Conservation (phyloP, 2,113 vertebrate genomes). For the Gymnogyps californianus region DNA sequence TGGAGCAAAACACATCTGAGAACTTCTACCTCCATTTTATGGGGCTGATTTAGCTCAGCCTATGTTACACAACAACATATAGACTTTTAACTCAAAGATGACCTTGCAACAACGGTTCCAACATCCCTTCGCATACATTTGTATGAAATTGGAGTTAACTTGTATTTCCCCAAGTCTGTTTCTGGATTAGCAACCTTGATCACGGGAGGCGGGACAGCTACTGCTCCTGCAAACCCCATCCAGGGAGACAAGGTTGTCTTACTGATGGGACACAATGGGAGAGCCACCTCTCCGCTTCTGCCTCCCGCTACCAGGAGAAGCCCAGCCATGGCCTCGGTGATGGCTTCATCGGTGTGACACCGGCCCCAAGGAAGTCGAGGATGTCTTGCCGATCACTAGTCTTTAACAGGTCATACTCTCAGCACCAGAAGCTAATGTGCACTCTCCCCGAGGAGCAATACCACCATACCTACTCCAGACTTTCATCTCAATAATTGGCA, state of each 20-base stretch:
- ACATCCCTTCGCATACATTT: neutral
- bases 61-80: neutral
- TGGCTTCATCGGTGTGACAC: neutral
- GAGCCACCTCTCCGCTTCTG: neutral
- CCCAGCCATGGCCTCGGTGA: fast-evolving
- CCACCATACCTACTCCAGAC: neutral
- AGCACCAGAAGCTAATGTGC: fast-evolving
- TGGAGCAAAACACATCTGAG: neutral
- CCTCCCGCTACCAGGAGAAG: neutral
- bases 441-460: neutral
- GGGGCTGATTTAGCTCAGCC: neutral
- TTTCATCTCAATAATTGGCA: neutral
- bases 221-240: neutral
- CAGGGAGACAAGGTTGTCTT: neutral
- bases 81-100: neutral
- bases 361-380: fast-evolving
- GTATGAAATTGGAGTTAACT: neutral
- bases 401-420: neutral
- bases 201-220: neutral
- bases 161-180: fast-evolving
- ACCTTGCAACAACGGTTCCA: neutral
- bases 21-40: neutral
- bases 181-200: neutral
- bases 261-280: fast-evolving
- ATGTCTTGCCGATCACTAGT: neutral